Evolutionary conservation across 2,113 vertebrate species (phyloP).

Genomic region (Enhydra lutris): DNA sequence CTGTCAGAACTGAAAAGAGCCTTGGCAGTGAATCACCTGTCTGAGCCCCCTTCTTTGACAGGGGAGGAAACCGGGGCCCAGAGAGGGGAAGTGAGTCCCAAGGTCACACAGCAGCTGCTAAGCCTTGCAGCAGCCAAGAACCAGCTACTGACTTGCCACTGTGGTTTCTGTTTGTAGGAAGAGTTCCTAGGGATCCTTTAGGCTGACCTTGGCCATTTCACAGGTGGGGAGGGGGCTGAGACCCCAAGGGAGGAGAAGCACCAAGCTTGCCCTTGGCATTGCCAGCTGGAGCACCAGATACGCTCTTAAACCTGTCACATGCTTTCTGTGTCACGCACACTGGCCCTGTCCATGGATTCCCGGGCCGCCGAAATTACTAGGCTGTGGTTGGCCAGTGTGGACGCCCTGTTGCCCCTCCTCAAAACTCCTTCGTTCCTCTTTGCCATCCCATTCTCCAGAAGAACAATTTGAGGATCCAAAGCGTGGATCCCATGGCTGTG

Average conservation of each 20-base stretch:
- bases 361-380: background rate
- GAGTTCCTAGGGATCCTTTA: background rate
- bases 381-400: background rate
- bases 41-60: slow-evolving; percentile 7
- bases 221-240: background rate
- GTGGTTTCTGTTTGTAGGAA: background rate
- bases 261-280: background rate
- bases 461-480: background rate
- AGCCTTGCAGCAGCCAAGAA: background rate
- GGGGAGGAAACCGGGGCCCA: background rate
- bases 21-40: background rate
- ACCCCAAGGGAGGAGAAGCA: background rate
- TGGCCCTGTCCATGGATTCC: background rate
- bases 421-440: background rate
- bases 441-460: background rate
- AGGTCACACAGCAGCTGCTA: background rate
- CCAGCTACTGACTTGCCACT: background rate
- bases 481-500: background rate
- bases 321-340: background rate
- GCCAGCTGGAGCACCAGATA: background rate
- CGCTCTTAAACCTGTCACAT: background rate
- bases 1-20: slow-evolving; percentile 16
- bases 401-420: background rate
- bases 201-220: background rate
- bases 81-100: slow-evolving; percentile 18